Percentiles rank a stretch among this genome's conserved stretches.
These are phyloP conservation scores for Natator depressus DNA, from an alignment of 2,113 vertebrate species.

Conservation along the genomic window DNA sequence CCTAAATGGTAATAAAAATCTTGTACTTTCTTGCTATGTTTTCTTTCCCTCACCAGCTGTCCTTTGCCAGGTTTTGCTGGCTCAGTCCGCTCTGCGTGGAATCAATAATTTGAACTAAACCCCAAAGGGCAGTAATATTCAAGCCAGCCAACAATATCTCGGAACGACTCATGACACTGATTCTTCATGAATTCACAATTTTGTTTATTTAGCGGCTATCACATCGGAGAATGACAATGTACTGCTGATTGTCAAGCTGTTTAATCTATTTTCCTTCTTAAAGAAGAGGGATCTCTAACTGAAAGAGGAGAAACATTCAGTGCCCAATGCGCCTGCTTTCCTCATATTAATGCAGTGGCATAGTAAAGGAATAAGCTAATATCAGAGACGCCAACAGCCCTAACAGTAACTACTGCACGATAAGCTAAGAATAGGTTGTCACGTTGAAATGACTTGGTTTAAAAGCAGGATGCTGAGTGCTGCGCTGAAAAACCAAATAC, in stretches of 20 bases:
- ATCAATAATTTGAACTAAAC: constrained; percentile 27
- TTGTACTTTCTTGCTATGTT: neutral
- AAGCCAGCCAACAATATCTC: neutral
- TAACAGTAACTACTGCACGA: neutral
- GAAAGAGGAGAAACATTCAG: neutral
- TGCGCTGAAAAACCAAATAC: neutral
- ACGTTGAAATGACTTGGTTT: constrained; percentile 20
- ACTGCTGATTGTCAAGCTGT: neutral
- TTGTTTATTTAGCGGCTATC: neutral
- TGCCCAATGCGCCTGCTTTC: neutral
- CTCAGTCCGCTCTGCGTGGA: constrained; percentile 10
- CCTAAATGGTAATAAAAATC: constrained; percentile 21
- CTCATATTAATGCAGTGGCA: constrained; percentile 3
- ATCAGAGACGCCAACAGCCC: constrained; percentile 10
- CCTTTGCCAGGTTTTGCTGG: constrained; percentile 32
- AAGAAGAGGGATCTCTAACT: neutral
- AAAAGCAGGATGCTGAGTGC: constrained; percentile 29
- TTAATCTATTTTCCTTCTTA: neutral
- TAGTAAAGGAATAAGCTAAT: constrained; percentile 35
- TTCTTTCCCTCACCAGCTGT: constrained; percentile 42
- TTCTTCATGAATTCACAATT: constrained; percentile 44
- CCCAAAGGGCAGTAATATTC: constrained; percentile 51
- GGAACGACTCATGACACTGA: neutral
- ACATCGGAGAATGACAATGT: neutral
- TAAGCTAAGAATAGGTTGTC: constrained; percentile 42